Base-by-base conservation (phyloP, 2,113 vertebrate genomes). In the Bagarius yarrelli region DNA sequence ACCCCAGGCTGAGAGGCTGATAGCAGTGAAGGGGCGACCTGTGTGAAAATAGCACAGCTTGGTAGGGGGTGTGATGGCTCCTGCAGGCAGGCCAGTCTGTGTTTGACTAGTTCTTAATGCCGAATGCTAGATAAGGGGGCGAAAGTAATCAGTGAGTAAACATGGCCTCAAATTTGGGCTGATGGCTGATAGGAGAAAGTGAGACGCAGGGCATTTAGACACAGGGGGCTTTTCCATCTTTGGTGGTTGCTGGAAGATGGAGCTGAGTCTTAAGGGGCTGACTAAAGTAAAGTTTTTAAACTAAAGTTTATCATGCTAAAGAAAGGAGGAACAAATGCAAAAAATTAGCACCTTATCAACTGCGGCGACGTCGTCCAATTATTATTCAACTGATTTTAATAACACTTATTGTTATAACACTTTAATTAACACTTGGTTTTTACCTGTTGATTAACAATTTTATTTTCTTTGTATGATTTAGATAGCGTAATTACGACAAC, bases 1-100 rank as follows among this genome's bases (percentile, higher is more conserved):
- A 82, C 64, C 73, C 74, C 63, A 69, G 63, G 64, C 64, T 69
- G 73, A 82, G 81, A 67, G 63, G 64, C 73, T 76, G 81, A 82
- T 69, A 77, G 53, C 53, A 60, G 25, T 27, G 63, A 82, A 66
- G 74, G 64, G 53, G 36, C 27, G 30, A 32, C 61, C 61, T 57
- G 63, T 67, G 64, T 76, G 71, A 72, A 76, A 83, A 83, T 76
- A 76, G 59, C 71, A 76, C 71, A 52, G 70, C 56, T 53, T 67
- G 63, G 70, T 59, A 53, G 77, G 70, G 60, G 78, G 82, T 80
- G 55, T 75, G 78, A 80, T 79, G 53, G 71, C 77, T 80, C 76
- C 76, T 79, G 72, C 61, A 81, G 80, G 32, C 73, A 82, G 53
- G 63, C 63, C 80, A 60, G 80, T 76, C 63, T 70, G 52, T 60